Evolutionary conservation across 1,140 invertebrate species (phyloP), one percentile per base, ranked within the genome.

Genomic region (Subanguina moxae): DNA sequence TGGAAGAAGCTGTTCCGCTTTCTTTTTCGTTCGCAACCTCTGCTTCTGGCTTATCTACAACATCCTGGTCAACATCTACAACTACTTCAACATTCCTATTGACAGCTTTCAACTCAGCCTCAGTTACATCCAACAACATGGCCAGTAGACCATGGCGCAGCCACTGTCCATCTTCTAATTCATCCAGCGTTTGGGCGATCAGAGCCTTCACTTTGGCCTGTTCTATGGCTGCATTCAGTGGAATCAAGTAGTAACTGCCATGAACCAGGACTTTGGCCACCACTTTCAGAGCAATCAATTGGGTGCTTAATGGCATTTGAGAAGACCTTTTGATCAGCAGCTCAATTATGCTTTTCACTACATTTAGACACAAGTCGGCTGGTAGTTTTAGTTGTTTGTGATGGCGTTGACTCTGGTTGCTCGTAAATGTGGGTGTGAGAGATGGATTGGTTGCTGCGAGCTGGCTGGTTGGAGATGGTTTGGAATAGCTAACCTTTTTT

Each of bases 231-330:
- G 43, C 43, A n/a, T 11, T 13, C 43, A 45, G 43, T 45, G 43
- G 43, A 45, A 45, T 45, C 11, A n/a, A n/a, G 11, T 45, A n/a
- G 11, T 45, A 11, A 45, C 43, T 45, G 43, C 43, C 43, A 45
- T 45, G 43, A 13, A 45, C 43, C 11, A 11, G n/a, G 11, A 45
- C 43, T 45, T 45, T 45, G 11, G 43, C 11, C 11, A 45, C n/a
- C 11, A 45, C 43, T n/a, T 45, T 58, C 21, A 23, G 11, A 11
- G 57, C 57, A 42, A 58, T 42, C 11, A 58, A 19, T 42, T 58
- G 57, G 19, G 57, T 58, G 57, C 11, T 19, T 21, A 58, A 21
- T 19, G 57, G 57, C 19, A 58, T 13, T 58, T 58, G 57, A 11
- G 21, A 11, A 19, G 57, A 21, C 19, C 19, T 21, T 19, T 42